Evolutionary conservation across 2,113 vertebrate genomes (phyloP), one percentile per base, ranked within the genome.

Genomic region (Oreotrochilus melanogaster): DNA sequence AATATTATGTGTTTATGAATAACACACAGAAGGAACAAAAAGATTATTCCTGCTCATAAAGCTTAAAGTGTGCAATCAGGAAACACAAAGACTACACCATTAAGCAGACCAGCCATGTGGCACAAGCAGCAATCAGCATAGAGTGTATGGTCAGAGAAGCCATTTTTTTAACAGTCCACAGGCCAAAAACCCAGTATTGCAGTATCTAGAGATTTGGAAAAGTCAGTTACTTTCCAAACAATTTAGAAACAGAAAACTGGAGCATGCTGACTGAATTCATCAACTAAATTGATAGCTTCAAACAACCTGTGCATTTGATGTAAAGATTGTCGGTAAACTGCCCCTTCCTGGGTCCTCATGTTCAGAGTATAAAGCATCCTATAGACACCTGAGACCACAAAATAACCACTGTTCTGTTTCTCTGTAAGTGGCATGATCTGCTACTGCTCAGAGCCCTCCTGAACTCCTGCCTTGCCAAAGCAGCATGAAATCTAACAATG

Each of bases 301-400:
- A 62, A 92, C 66, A 83, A 27, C 17, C 39, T 2, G 0, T 80
- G 69, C 72, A 83, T 86, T 90, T 92, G 76, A 92, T 93, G 88
- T 16, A 66, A 67, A 88, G 62, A 8, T 47, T 90, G 12, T 14
- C 43, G 64, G 43, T 92, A 88, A 60, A 35, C 8, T 71, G 31
- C 65, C 72, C 75, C 69, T 86, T 88, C 76, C 64, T 1, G 6
- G 43, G 56, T 90, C 75, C 79, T 81, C 4, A 0, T 84, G 92
- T 93, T 89, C 58, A 72, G n/a, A 84, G n/a, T 35, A 39, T 39
- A 84, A 93, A 85, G 65, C 7, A 6, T 1, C 0, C 30, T 78
- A 51, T 4, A 4, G 92, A 97, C 83, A 96, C 86, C 86, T 88
- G 95, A 97, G 75, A 96, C 65, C 82, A 97, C 92, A 96, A 96